These are phyloP conservation scores for Thalassarche chlororhynchos DNA, from an alignment of 2,113 vertebrate genomes.

Conservation along the genomic window DNA sequence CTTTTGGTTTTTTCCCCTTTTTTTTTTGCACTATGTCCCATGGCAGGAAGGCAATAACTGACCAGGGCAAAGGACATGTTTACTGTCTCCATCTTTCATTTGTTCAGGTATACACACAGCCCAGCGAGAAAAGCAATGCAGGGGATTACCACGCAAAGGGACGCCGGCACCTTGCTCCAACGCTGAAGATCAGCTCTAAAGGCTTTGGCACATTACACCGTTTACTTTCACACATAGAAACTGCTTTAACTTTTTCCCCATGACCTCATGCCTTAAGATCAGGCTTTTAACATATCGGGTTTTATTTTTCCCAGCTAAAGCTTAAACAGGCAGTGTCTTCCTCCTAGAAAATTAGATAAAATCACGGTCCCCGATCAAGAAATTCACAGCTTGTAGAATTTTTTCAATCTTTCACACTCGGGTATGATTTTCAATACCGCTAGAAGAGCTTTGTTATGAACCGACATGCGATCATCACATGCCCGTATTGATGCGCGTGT, in stretches of 20 bases:
- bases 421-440: neutral
- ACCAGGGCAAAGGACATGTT: constrained; percentile 9
- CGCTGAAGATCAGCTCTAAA: neutral
- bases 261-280: neutral
- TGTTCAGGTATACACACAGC: neutral
- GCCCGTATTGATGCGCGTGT: constrained; percentile 17
- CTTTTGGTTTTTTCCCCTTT: fast-evolving
- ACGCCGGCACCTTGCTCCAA: neutral
- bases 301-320: neutral
- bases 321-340: neutral
- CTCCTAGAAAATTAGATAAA: neutral
- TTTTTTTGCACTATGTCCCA: neutral
- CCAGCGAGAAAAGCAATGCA: neutral
- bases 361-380: neutral
- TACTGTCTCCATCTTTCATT: neutral
- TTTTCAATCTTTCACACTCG: neutral
- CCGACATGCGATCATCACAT: constrained; percentile 12
- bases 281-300: neutral
- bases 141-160: neutral
- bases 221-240: neutral
- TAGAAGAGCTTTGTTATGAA: neutral
- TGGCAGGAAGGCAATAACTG: neutral
- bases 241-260: neutral
- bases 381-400: neutral
- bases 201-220: neutral